These are phyloP conservation scores for Kradibia gibbosae DNA, from an alignment of 1,140 invertebrate species.

Conservation along the genomic window DNA sequence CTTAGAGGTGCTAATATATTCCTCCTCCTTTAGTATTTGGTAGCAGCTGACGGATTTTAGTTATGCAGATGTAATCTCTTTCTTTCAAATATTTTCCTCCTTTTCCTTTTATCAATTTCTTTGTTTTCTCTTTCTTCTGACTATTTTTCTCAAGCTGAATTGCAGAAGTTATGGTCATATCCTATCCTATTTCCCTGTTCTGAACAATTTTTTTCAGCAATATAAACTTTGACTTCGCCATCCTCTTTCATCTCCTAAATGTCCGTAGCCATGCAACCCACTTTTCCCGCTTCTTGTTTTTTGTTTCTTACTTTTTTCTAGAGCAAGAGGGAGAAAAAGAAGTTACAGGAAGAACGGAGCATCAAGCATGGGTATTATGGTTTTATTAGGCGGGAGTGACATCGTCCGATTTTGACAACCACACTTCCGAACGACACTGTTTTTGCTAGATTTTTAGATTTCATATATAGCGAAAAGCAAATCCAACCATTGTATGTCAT, in stretches of 20 bases:
- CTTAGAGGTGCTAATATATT: neutral
- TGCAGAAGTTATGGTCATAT: neutral
- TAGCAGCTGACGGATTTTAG: slow-evolving; percentile 25
- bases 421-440: neutral
- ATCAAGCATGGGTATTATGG: slow-evolving; percentile 39
- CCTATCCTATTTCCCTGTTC: neutral
- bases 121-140: neutral
- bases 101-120: neutral
- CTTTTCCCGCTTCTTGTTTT: slow-evolving; percentile 27
- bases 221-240: neutral
- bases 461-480: neutral
- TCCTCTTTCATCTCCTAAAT: slow-evolving; percentile 26
- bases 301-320: neutral
- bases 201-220: neutral
- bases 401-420: slow-evolving; percentile 50
- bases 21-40: neutral
- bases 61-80: neutral
- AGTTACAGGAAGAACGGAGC: slow-evolving; percentile 16
- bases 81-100: too few species aligned
- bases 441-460: slow-evolving; percentile 17
- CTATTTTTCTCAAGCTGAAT: neutral
- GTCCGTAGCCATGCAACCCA: neutral
- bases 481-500: neutral
- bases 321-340: slow-evolving; percentile 28
- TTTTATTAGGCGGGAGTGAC: slow-evolving; percentile 54